phyloP scores from a whole-genome alignment of 2,797 vertebrate genomes.

The Florisuga fusca region DNA sequence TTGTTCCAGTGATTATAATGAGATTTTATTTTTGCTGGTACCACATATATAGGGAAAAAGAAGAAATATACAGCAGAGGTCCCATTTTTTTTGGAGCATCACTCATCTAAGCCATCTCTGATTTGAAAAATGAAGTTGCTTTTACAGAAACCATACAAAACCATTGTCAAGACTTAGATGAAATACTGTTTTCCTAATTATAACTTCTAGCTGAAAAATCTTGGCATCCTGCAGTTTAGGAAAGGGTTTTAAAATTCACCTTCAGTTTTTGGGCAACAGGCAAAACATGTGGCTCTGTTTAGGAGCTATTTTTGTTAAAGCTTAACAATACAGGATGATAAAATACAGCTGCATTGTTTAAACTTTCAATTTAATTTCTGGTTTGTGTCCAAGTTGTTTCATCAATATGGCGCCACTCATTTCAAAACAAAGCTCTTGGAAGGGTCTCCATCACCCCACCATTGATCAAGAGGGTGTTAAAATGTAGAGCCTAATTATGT shows the following conservation, averaged over 20 bases:
- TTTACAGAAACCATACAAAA: slow-evolving; percentile 54
- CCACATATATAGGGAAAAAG: background rate
- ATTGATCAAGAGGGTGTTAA: slow-evolving; percentile 65
- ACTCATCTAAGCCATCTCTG: slow-evolving; percentile 12
- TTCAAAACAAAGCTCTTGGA: slow-evolving; percentile 66
- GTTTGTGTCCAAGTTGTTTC: slow-evolving; percentile 58
- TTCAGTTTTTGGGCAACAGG: slow-evolving; percentile 64
- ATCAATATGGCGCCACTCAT: slow-evolving; percentile 67
- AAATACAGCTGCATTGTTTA: slow-evolving; percentile 73
- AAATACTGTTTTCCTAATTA: slow-evolving; percentile 61
- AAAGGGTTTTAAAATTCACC: slow-evolving; percentile 65
- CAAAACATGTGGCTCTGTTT: slow-evolving; percentile 73
- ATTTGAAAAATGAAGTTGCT: slow-evolving; percentile 38
- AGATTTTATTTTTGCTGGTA: background rate
- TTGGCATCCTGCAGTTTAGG: slow-evolving; percentile 61
- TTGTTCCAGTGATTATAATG: background rate
- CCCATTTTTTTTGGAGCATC: background rate
- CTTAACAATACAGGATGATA: slow-evolving; percentile 71
- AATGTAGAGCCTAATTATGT: slow-evolving; percentile 55
- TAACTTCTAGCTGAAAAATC: slow-evolving; percentile 56
- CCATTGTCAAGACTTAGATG: slow-evolving; percentile 27
- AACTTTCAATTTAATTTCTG: slow-evolving; percentile 72
- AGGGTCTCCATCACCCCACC: slow-evolving; percentile 34
- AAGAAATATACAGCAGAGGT: background rate
- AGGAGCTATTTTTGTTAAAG: slow-evolving; percentile 69